Evolutionary conservation across 2,797 vertebrate species (phyloP).

Genomic region (Saguinus oedipus): DNA sequence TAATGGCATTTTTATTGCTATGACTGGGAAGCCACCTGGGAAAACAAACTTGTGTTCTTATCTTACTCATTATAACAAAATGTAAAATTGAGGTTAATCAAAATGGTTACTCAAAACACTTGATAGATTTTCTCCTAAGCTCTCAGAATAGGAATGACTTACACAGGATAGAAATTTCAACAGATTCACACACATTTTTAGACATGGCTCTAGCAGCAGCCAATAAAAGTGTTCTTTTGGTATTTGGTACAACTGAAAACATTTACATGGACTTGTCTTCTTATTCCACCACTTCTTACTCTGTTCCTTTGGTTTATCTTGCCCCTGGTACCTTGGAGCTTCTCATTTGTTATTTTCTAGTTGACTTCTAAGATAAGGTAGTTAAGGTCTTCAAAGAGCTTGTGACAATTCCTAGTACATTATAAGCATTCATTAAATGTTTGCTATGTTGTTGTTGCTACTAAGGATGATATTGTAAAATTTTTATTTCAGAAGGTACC

Average conservation of each 20-base stretch:
- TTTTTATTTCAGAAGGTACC: background rate
- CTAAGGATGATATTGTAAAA: background rate
- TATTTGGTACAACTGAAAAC: background rate
- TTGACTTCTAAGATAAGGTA: background rate
- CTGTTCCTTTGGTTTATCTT: background rate
- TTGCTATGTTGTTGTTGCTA: background rate
- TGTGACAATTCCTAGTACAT: background rate
- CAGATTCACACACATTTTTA: background rate
- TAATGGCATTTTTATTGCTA: background rate
- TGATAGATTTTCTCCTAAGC: background rate
- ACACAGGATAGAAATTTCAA: background rate
- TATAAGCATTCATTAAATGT: background rate
- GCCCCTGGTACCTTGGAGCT: accelerated
- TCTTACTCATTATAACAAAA: background rate
- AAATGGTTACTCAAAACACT: background rate
- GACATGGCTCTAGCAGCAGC: background rate
- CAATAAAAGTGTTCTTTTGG: background rate
- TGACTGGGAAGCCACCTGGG: background rate
- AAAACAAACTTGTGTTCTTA: background rate
- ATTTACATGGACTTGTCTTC: background rate
- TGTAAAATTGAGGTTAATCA: background rate
- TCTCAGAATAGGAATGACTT: background rate
- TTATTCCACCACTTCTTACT: background rate
- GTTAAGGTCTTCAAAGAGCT: background rate
- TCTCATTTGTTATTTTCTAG: background rate